Base-by-base conservation (phyloP, 2,113 vertebrate genomes). In the Carassius gibelio region DNA sequence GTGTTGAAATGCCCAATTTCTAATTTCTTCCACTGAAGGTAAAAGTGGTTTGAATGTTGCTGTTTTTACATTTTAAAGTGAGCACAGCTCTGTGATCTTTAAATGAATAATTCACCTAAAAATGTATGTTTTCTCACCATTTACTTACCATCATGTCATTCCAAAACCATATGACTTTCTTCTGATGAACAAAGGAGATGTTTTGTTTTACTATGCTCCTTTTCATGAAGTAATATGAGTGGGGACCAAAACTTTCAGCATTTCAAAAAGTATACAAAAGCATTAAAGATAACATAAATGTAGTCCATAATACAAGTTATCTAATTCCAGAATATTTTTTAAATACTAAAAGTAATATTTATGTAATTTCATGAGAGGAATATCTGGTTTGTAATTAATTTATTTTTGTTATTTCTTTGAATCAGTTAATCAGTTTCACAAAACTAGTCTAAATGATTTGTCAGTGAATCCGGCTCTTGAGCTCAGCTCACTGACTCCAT, bases 1-100 rank as follows among this genome's bases (percentile, higher is more conserved):
- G 45, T 81, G 62, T 80, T 80, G 57, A 80, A 64, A 74, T 62
- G 21, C 11, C 26, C 23, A 13, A 42, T 77, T 77, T 77, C 15
- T 14, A 6, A n/a, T 77, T 77, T 77, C 26, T 19, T 77, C 3
- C 69, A 72, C 69, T n/a, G 36, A 72, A 72, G 1, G 10, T 76
- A 26, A 15, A 50, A 5, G 45, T 17, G 4, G 26, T 36, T 36
- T 59, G 0, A n/a, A 59, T 59, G 8, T 45, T 26, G 21, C 11
- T 36, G 50, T 15, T 42, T 14, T 80, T 79, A 59, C 10, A 19
- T 77, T 59, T 78, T 19, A 30, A 34, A 52, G 2, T 76, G 48
- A 59, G 75, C 34, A 57, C 23, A 75, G 6, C 55, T 61, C 55
- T 78, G 34, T 21, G 36, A 21, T 71, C 17, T 71, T 71, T 5